A percentile compares a stretch with the other conserved stretches of the same genome.
Conservation (phyloP, 2,113 vertebrate genomes). For the Phoxinus phoxinus region DNA sequence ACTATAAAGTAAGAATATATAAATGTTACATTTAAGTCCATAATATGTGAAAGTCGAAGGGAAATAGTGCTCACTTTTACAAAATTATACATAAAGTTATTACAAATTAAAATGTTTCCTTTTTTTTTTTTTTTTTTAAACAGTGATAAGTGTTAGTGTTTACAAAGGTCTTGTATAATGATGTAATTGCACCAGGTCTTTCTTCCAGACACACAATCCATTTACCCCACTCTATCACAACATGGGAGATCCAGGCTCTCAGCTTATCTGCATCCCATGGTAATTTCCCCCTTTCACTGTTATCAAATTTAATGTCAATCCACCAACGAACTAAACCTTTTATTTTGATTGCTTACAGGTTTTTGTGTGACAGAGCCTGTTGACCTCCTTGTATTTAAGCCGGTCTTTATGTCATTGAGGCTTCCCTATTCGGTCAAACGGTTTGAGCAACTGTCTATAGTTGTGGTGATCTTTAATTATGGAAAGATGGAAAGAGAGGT, state of each 20-base stretch:
- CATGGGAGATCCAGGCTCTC: conserved; percentile 85
- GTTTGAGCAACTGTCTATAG: conserved; percentile 83
- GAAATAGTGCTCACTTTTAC: neutral
- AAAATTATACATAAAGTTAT: neutral
- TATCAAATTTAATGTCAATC: neutral
- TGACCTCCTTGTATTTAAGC: conserved; percentile 72
- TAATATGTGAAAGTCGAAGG: neutral
- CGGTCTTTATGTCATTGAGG: conserved; percentile 78
- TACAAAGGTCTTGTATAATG: neutral
- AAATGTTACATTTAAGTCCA: neutral
- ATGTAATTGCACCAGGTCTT: neutral
- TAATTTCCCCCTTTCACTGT: conserved; percentile 51
- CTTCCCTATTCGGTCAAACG: conserved; percentile 80
- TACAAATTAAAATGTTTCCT: neutral
- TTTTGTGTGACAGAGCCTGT: conserved; percentile 79
- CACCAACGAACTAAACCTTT: neutral
- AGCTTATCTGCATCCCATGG: conserved; percentile 80
- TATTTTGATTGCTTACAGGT: conserved; percentile 68
- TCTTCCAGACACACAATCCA: conserved; percentile 30
- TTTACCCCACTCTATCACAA: conserved; percentile 87
- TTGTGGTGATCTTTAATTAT: conserved; percentile 87
- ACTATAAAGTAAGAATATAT: neutral
- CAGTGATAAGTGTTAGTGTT: neutral
- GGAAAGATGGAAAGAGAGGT: conserved; percentile 27
- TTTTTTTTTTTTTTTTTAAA: neutral